A percentile compares a stretch with the other conserved stretches of the same genome.
phyloP scores from a whole-genome alignment of 2,797 vertebrate species.

The Lacerta bilineata region DNA sequence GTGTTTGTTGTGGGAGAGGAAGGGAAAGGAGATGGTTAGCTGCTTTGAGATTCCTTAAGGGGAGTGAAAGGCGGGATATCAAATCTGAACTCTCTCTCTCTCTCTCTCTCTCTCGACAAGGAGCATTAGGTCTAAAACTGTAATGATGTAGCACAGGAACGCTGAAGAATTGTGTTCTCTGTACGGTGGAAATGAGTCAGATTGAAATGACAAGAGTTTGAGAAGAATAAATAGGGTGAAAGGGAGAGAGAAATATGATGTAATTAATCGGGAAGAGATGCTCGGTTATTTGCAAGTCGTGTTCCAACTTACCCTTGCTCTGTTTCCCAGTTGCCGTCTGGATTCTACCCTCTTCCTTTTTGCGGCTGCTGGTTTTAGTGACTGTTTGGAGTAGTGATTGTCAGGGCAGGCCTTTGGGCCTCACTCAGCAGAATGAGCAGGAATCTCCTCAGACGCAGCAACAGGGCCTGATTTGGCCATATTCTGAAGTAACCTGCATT shows the following conservation, averaged over 20 bases:
- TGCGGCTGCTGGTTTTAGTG: not conserved
- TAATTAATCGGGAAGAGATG: constrained; percentile 1
- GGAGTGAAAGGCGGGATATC: too few relatives aligned
- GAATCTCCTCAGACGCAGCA: not conserved
- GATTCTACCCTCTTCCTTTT: not conserved
- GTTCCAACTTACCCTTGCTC: not conserved
- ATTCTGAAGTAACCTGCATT: too few relatives aligned
- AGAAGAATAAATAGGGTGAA: not conserved
- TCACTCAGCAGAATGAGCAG: not conserved
- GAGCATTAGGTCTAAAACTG: not conserved
- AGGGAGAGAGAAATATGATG: not conserved
- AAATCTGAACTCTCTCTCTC: not conserved
- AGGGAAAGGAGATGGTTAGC: too few relatives aligned
- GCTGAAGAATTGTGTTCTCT: not conserved
- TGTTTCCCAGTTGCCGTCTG: not conserved
- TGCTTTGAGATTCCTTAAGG: too few relatives aligned
- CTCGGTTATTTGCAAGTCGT: not conserved
- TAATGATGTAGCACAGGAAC: not conserved
- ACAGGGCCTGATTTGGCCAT: too few relatives aligned
- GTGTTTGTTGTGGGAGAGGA: too few relatives aligned
- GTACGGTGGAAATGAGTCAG: not conserved
- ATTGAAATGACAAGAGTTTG: not conserved
- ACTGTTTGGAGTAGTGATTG: not conserved
- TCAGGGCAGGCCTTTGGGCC: not conserved
- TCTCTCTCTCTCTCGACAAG: not conserved